Conservation (phyloP, 2,797 vertebrate genomes). For the Morus bassanus region DNA sequence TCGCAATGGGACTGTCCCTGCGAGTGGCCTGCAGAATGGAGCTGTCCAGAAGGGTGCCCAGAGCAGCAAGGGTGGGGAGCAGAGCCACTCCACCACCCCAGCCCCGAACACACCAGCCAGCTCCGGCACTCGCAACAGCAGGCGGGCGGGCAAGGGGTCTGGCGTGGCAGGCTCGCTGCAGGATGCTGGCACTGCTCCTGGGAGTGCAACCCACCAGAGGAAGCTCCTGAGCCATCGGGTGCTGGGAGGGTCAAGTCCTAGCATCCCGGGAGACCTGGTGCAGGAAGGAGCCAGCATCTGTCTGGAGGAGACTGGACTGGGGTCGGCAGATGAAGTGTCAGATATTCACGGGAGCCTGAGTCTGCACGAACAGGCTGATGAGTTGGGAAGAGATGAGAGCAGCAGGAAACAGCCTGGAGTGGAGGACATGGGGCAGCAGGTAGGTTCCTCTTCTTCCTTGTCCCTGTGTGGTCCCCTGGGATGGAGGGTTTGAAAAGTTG, state of each 20-base stretch:
- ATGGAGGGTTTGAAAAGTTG: neutral
- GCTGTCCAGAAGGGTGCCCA: neutral
- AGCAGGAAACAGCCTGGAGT: slow-evolving; percentile 6
- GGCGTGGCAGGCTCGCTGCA: neutral
- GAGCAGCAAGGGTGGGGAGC: neutral
- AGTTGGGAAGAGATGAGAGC: slow-evolving; percentile 24
- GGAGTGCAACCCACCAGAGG: neutral
- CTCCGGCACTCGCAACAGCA: neutral
- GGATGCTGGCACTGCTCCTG: slow-evolving; percentile 3
- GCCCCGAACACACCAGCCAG: neutral
- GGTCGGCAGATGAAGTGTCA: slow-evolving; percentile 35
- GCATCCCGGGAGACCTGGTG: slow-evolving; percentile 48
- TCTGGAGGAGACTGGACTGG: slow-evolving; percentile 52
- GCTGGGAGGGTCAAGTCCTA: slow-evolving; percentile 55
- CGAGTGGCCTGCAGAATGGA: slow-evolving; percentile 33
- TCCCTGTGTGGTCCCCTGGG: rapidly evolving
- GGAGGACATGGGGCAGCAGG: slow-evolving; percentile 64
- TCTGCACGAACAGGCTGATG: slow-evolving; percentile 34
- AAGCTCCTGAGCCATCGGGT: slow-evolving; percentile 5
- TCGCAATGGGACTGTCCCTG: slow-evolving; percentile 61
- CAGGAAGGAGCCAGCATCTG: slow-evolving; percentile 22
- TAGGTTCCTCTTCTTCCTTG: slow-evolving; percentile 18
- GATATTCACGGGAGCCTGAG: slow-evolving; percentile 50
- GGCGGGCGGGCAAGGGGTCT: neutral
- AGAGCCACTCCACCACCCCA: neutral